phyloP scores from a whole-genome alignment of 2,888 invertebrate genomes.

The Prosapia bicincta region DNA sequence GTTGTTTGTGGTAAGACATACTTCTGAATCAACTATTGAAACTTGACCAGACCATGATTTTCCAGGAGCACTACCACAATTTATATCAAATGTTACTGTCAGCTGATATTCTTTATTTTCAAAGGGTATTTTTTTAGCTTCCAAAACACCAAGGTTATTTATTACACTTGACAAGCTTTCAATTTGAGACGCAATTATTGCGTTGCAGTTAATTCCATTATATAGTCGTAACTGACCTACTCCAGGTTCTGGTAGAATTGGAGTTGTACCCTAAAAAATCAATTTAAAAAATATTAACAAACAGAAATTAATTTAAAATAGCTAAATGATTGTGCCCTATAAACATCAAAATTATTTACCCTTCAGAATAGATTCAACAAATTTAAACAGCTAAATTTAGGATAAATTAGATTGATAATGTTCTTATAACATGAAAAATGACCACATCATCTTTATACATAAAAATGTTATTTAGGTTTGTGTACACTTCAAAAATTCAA shows the following conservation, averaged over 20 bases:
- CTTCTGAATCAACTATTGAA: constrained; percentile 7
- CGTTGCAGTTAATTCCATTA: constrained; percentile 58
- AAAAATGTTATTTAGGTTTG: too few species aligned
- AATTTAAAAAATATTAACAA: too few species aligned
- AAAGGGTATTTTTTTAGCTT: constrained; percentile 11
- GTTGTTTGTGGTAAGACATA: too few species aligned
- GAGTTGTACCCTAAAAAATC: constrained; percentile 57
- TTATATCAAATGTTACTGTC: neutral
- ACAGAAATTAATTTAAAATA: too few species aligned
- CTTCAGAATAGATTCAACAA: too few species aligned
- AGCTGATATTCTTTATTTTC: neutral
- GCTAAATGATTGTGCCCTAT: too few species aligned
- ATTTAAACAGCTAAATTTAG: too few species aligned
- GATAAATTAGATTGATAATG: too few species aligned
- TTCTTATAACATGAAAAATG: too few species aligned
- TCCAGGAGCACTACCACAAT: neutral
- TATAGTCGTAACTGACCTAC: constrained; percentile 66
- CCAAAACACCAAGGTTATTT: neutral
- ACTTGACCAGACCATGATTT: neutral
- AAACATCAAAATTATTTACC: too few species aligned
- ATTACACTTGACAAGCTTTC: neutral
- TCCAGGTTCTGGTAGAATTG: constrained; percentile 54
- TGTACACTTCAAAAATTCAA: too few species aligned
- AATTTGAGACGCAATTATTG: constrained; percentile 4
- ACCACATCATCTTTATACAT: too few species aligned